phyloP scores from a whole-genome alignment of 2,113 vertebrate genomes.

The Xenopus tropicalis region DNA sequence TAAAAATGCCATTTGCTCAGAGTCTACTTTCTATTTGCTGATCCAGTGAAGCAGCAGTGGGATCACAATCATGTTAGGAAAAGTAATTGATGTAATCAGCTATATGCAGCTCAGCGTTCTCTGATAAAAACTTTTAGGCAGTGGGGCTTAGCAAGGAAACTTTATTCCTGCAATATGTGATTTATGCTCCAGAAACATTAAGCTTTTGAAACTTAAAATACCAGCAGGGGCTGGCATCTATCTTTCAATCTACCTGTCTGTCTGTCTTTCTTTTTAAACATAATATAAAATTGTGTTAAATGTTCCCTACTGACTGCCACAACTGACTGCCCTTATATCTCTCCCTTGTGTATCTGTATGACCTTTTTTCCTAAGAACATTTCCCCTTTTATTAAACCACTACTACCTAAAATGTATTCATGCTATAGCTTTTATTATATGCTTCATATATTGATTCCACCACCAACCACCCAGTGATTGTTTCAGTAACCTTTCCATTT shows the following conservation, averaged over 20 bases:
- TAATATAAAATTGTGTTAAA: neutral
- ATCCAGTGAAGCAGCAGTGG: constrained; percentile 61
- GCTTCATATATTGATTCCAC: too few species aligned
- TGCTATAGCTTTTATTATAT: too few species aligned
- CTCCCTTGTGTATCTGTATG: too few species aligned
- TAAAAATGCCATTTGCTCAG: constrained; percentile 65
- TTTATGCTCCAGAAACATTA: constrained; percentile 49
- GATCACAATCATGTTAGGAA: constrained; percentile 62
- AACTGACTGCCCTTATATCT: too few species aligned
- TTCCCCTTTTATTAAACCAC: too few species aligned
- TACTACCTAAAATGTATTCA: too few species aligned
- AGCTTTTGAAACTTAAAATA: constrained; percentile 51
- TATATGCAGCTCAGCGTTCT: constrained; percentile 39
- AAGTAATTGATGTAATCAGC: constrained; percentile 62
- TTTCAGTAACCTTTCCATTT: too few species aligned
- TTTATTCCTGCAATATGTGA: constrained; percentile 39
- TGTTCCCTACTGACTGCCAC: too few species aligned
- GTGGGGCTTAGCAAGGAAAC: constrained; percentile 34
- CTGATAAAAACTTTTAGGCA: neutral
- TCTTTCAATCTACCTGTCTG: too few species aligned
- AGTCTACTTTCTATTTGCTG: constrained; percentile 63
- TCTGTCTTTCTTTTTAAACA: neutral
- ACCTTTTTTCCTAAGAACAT: too few species aligned
- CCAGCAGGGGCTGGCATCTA: neutral
- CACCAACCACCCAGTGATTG: too few species aligned